Evolutionary conservation across 2,888 invertebrate genomes (phyloP).

Genomic region (Drosophila ezoana): DNA sequence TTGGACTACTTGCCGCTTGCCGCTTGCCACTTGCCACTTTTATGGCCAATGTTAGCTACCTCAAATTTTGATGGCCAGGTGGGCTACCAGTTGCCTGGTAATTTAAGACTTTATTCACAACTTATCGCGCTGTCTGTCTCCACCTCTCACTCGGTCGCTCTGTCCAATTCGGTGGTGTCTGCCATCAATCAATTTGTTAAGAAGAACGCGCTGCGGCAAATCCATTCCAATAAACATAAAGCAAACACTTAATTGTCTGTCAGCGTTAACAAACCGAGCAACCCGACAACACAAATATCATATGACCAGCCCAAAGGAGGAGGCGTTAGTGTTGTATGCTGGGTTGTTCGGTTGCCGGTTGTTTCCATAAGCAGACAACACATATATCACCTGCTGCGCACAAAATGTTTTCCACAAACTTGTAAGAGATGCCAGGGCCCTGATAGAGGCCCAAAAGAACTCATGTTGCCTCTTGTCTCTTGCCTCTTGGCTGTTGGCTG

Average conservation of each 20-base stretch:
- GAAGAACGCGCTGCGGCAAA: constrained; percentile 61
- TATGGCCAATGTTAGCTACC: constrained; percentile 67
- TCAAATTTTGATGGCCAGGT: constrained; percentile 62
- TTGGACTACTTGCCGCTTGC: constrained; percentile 50
- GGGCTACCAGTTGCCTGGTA: constrained; percentile 58
- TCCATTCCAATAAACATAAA: constrained; percentile 81
- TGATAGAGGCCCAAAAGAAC: constrained; percentile 64
- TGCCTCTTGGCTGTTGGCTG: constrained; percentile 6
- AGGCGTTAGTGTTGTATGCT: constrained; percentile 55
- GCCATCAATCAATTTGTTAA: constrained; percentile 80
- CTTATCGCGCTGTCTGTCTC: constrained; percentile 23
- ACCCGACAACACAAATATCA: constrained; percentile 78
- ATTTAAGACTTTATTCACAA: constrained; percentile 57
- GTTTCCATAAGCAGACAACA: constrained; percentile 67
- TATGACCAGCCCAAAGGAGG: constrained; percentile 62
- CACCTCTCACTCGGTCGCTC: neutral
- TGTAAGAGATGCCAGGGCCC: constrained; percentile 75
- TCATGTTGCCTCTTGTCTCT: constrained; percentile 50
- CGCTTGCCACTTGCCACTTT: constrained; percentile 52
- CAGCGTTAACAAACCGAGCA: constrained; percentile 80
- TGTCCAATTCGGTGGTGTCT: constrained; percentile 36
- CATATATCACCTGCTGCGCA: constrained; percentile 80
- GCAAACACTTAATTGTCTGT: constrained; percentile 82
- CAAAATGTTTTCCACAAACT: constrained; percentile 80
- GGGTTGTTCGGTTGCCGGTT: constrained; percentile 36